Conservation (phyloP, 2,888 invertebrate genomes). For the Microplitis deprimator region DNA sequence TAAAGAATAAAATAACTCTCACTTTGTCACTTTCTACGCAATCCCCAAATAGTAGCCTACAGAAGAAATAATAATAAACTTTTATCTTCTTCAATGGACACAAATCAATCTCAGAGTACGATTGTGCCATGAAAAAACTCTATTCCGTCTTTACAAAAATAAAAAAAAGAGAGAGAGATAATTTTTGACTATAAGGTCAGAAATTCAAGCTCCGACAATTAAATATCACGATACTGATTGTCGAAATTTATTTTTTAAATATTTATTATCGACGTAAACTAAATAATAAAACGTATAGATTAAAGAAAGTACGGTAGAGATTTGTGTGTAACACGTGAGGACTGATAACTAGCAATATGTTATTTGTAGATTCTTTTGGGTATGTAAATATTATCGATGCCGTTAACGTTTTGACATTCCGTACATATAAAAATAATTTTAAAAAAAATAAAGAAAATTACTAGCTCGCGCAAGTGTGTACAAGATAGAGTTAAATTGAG, state of each 20-base stretch:
- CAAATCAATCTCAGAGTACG: constrained; percentile 24
- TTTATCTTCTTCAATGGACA: constrained; percentile 18
- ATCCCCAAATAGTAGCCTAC: constrained; percentile 6
- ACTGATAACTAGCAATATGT: constrained; percentile 34
- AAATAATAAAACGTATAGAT: constrained; percentile 22
- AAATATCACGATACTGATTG: constrained; percentile 25
- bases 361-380: constrained; percentile 12
- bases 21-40: constrained; percentile 5
- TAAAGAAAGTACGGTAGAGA: constrained; percentile 23
- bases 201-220: constrained; percentile 29
- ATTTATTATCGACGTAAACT: constrained; percentile 36
- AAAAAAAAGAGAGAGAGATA: constrained; percentile 11
- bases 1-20: constrained; percentile 1
- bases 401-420: constrained; percentile 43
- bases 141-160: constrained; percentile 33
- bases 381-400: constrained; percentile 27
- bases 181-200: constrained; percentile 12
- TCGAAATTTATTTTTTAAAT: constrained; percentile 43
- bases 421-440: constrained; percentile 23
- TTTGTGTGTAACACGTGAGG: constrained; percentile 15
- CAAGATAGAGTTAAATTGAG: constrained; percentile 36
- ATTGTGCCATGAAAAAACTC: constrained; percentile 29
- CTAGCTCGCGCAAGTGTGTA: constrained; percentile 36
- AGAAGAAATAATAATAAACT: constrained; percentile 2
- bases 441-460: constrained; percentile 28